phyloP scores from a whole-genome alignment of 2,888 invertebrate species.

The Brassicogethes aeneus region DNA sequence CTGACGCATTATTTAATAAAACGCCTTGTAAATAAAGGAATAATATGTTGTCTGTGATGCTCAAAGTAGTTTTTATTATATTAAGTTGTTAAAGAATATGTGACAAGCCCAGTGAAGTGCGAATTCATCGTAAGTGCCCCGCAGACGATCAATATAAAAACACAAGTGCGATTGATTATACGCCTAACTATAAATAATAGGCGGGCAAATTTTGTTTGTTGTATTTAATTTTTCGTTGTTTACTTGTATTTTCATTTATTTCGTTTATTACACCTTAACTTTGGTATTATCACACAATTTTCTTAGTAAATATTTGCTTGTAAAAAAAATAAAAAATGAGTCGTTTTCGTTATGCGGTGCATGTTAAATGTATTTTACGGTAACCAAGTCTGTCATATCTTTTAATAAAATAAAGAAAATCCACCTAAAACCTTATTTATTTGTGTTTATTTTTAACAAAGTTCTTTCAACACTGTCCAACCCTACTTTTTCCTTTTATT shows the following conservation, averaged over 20 bases:
- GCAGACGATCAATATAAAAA: conserved; percentile 17
- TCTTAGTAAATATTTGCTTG: too few relatives aligned
- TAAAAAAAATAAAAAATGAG: too few relatives aligned
- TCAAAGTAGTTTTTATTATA: conserved; percentile 2
- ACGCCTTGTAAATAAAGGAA: conserved; percentile 6
- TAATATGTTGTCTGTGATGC: conserved; percentile 7
- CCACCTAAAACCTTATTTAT: conserved; percentile 1
- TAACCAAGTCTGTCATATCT: conserved; percentile 8
- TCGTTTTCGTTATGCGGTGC: too few relatives aligned
- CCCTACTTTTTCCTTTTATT: background rate
- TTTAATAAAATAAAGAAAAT: conserved; percentile 8
- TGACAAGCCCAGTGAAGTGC: conserved; percentile 13
- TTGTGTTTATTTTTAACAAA: conserved; percentile 8
- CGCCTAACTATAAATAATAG: conserved; percentile 4
- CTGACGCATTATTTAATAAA: conserved; percentile 11
- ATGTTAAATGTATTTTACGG: conserved; percentile 4
- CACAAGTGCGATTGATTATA: conserved; percentile 17
- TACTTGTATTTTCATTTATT: conserved; percentile 5
- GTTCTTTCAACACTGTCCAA: background rate
- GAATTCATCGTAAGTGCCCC: conserved; percentile 5
- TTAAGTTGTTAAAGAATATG: conserved; percentile 8
- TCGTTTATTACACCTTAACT: too few relatives aligned
- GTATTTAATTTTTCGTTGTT: conserved; percentile 10
- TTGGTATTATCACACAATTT: too few relatives aligned
- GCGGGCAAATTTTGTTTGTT: conserved; percentile 10